phyloP scores from a whole-genome alignment of 2,888 invertebrate genomes.

The Plutella xylostella region DNA sequence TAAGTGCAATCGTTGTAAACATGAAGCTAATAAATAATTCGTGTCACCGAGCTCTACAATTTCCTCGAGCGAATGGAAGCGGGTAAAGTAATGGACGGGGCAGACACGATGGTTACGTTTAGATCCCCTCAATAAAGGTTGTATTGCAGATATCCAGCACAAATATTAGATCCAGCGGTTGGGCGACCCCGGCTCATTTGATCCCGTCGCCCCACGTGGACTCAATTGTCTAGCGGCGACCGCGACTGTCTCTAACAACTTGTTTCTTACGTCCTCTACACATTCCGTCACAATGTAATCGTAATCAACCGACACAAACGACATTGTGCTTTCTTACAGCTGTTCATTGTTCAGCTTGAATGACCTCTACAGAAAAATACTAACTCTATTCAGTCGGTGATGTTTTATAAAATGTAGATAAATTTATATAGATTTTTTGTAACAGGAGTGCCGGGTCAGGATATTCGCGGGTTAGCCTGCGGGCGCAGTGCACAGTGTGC shows the following conservation, averaged over 20 bases:
- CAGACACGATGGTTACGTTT: too few relatives aligned
- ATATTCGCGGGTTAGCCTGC: too few relatives aligned
- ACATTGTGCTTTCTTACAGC: background rate
- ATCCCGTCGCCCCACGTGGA: slow-evolving; percentile 40
- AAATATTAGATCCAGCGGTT: slow-evolving; percentile 50
- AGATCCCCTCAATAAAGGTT: background rate
- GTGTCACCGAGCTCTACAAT: too few relatives aligned
- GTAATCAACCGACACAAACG: background rate
- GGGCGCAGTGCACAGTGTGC: too few relatives aligned
- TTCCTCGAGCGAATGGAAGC: too few relatives aligned
- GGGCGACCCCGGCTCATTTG: slow-evolving; percentile 51
- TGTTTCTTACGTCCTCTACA: background rate
- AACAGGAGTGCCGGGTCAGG: too few relatives aligned
- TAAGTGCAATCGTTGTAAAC: background rate
- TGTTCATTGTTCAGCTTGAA: too few relatives aligned
- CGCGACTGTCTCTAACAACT: background rate
- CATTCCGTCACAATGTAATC: background rate
- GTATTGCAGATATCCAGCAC: slow-evolving; percentile 28
- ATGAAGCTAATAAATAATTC: background rate
- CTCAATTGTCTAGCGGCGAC: slow-evolving; percentile 47
- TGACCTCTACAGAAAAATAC: too few relatives aligned
- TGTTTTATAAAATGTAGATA: too few relatives aligned
- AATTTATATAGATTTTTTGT: too few relatives aligned
- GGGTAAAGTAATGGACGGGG: too few relatives aligned
- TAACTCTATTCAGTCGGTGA: too few relatives aligned